Base-by-base conservation (phyloP, 2,888 invertebrate genomes). In the Iselma pallidipennis region DNA sequence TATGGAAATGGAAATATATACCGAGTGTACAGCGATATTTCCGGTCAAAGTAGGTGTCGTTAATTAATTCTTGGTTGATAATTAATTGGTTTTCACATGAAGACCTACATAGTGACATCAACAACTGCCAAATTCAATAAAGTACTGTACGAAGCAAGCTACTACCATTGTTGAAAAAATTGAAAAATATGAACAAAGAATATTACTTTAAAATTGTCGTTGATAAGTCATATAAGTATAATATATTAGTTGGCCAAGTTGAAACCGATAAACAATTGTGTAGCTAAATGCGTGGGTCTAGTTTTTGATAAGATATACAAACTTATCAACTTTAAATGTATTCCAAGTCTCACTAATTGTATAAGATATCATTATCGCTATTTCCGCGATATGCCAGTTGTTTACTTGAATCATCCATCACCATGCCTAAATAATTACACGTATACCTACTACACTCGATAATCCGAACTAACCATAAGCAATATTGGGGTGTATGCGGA, bases 291-390 rank as follows among this genome's bases (percentile, higher is more conserved):
- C 71, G 73, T 72, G 68, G 73, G 72, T 65, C 61, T 67, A 65
- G 71, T 72, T 65, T 57, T 53, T 59, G 73, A 73, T 73, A 71
- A 72, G 73, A 72, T 72, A 72, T 60, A 60, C 65, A 57, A 63
- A 60, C 53, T 69, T 71, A 72, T 72, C 71, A 60, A 63, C 61
- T 63, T 68, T 56, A 58, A 73, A 73, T 71, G 71, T 71, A 72
- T 73, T 73, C 68, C 69, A 58, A 69, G 67, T 71, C 67, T 67
- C 71, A 71, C 74, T 73, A 74, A 74, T 74, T 74, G 70, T 67
- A 57, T 19, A 33, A 63, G 73, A 74, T 74, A 73, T 53, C 53
- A 16, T 67, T 73, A 73, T 73, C 74, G 61, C 53, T 59, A 63
- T 72, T 73, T 73, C 71, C 71, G 61, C 55, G 57, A 62, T 62